These are phyloP conservation scores for Platycheirus rosarum DNA, from an alignment of 2,888 invertebrate species.

Conservation along the genomic window DNA sequence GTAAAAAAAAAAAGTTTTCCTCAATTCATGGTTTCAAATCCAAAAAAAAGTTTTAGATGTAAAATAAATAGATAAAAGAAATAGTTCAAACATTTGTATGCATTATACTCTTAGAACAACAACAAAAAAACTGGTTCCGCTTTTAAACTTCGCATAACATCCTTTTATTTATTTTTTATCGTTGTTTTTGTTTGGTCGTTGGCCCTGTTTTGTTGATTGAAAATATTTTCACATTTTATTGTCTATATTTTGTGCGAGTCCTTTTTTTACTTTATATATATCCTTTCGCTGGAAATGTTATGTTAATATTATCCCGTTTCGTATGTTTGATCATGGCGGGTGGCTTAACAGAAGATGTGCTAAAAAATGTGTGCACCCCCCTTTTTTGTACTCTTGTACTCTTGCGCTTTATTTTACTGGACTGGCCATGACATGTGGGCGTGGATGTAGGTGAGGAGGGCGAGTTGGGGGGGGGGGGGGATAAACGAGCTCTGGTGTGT, in stretches of 20 bases:
- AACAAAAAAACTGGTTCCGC: conserved; percentile 48
- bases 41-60: conserved; percentile 5
- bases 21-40: neutral
- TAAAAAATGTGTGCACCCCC: conserved; percentile 25
- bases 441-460: too few relatives aligned
- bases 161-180: conserved; percentile 48
- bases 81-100: conserved; percentile 19
- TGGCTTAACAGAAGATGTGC: neutral
- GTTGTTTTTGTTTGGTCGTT: conserved; percentile 34
- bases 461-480: neutral
- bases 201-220: conserved; percentile 48
- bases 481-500: conserved; percentile 23
- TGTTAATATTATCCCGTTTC: conserved; percentile 64
- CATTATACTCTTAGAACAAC: conserved; percentile 25
- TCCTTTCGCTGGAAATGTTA: conserved; percentile 46
- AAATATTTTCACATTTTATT: conserved; percentile 61
- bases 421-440: conserved; percentile 65
- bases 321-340: conserved; percentile 38
- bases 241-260: conserved; percentile 33
- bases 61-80: neutral
- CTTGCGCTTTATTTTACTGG: conserved; percentile 19
- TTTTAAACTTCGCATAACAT: conserved; percentile 53
- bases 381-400: neutral
- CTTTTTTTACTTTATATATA: conserved; percentile 12
- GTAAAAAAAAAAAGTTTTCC: too few relatives aligned